These are phyloP conservation scores for Chiloscyllium plagiosum DNA, from an alignment of 2,113 vertebrate genomes.

Conservation along the genomic window DNA sequence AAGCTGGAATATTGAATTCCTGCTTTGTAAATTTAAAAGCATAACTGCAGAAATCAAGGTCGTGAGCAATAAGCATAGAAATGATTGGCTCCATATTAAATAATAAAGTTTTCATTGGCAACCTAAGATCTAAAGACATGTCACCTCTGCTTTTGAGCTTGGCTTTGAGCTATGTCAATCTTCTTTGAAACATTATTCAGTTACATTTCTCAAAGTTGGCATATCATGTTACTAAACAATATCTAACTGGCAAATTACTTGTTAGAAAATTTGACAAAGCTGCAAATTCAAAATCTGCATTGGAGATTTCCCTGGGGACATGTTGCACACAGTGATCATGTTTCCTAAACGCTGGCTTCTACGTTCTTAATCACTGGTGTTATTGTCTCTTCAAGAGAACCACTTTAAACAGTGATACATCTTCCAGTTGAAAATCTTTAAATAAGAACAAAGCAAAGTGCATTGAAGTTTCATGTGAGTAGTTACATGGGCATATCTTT, in stretches of 20 bases:
- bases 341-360: neutral
- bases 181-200: neutral
- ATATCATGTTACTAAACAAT: neutral
- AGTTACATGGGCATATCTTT: neutral
- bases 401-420: neutral
- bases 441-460: neutral
- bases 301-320: neutral
- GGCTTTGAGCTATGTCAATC: neutral
- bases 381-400: neutral
- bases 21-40: neutral
- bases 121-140: neutral
- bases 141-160: neutral
- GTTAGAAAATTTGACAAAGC: neutral
- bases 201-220: neutral
- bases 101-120: neutral
- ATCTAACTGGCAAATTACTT: neutral
- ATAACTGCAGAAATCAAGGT: neutral
- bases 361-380: neutral
- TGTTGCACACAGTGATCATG: neutral
- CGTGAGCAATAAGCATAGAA: neutral
- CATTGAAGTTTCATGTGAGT: neutral
- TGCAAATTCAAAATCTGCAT: neutral
- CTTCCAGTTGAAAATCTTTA: neutral
- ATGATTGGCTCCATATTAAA: neutral
- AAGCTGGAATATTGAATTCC: neutral